Percentiles rank a stretch among this genome's conserved stretches.
Conservation (phyloP, 2,888 invertebrate species). For the Tethea ocularis region DNA sequence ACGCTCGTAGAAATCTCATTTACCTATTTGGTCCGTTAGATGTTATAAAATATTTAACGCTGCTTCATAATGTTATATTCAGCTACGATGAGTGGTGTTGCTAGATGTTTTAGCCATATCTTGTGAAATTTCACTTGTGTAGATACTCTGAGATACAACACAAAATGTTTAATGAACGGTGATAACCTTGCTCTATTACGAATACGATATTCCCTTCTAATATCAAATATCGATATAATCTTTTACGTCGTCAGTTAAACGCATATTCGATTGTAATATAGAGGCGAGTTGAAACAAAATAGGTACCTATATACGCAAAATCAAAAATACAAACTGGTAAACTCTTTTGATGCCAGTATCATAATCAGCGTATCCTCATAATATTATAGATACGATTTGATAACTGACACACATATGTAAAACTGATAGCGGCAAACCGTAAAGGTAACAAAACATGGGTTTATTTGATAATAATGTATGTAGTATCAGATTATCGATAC, state of each 20-base stretch:
- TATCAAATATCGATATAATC: no score
- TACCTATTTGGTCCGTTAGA: neutral
- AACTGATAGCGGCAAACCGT: slow-evolving; percentile 75
- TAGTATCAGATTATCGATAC: slow-evolving; percentile 71
- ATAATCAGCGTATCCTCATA: slow-evolving; percentile 47
- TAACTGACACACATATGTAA: slow-evolving; percentile 65
- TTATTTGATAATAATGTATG: slow-evolving; percentile 76
- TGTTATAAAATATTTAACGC: no score
- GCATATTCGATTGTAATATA: no score
- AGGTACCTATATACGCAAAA: neutral
- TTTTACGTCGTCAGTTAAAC: neutral
- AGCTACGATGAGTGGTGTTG: no score
- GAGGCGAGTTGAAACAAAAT: neutral
- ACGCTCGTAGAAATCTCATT: neutral
- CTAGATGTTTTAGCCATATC: no score
- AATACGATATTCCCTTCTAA: no score
- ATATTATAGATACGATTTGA: slow-evolving; percentile 61
- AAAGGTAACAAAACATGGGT: slow-evolving; percentile 77
- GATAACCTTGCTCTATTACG: no score
- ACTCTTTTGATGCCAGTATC: slow-evolving; percentile 43
- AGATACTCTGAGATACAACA: no score
- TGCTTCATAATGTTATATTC: neutral
- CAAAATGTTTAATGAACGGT: no score
- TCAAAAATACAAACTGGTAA: slow-evolving; percentile 24
- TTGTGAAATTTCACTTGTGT: no score